phyloP scores from a whole-genome alignment of 2,113 vertebrate species.

The Osmerus mordax region DNA sequence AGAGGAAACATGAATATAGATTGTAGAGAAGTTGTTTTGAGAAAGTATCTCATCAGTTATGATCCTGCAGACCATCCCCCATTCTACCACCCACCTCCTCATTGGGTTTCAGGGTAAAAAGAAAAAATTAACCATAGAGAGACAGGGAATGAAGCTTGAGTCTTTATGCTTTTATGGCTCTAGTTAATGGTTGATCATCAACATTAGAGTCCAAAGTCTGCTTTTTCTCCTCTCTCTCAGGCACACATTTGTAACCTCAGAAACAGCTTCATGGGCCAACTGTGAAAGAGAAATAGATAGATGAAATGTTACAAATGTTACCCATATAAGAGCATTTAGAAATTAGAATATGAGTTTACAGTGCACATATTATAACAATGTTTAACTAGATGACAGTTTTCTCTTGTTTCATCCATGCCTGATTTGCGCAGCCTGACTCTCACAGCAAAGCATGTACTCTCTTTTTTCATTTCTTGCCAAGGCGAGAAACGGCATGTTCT shows the following conservation, averaged over 20 bases:
- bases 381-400: too few species aligned
- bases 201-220: conserved; percentile 55
- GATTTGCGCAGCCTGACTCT: too few species aligned
- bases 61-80: too few species aligned
- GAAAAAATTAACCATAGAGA: neutral
- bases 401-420: too few species aligned
- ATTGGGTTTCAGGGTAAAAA: neutral
- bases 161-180: conserved; percentile 52
- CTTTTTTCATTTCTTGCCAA: too few species aligned
- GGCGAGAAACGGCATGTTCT: too few species aligned
- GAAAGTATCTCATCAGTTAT: too few species aligned
- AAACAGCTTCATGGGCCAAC: neutral
- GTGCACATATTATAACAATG: neutral
- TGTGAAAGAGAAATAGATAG: too few species aligned
- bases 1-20: too few species aligned
- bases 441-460: too few species aligned
- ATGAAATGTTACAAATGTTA: neutral
- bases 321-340: neutral
- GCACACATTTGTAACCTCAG: too few species aligned
- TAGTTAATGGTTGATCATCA: conserved; percentile 56
- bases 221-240: neutral
- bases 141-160: neutral
- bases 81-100: neutral
- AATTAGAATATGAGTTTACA: neutral
- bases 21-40: too few species aligned